Percentiles rank a stretch among this genome's conserved stretches.
Evolutionary conservation across 35 echinoderm and acorn worm species (phyloP).

Genomic region (Diadema setosum): DNA sequence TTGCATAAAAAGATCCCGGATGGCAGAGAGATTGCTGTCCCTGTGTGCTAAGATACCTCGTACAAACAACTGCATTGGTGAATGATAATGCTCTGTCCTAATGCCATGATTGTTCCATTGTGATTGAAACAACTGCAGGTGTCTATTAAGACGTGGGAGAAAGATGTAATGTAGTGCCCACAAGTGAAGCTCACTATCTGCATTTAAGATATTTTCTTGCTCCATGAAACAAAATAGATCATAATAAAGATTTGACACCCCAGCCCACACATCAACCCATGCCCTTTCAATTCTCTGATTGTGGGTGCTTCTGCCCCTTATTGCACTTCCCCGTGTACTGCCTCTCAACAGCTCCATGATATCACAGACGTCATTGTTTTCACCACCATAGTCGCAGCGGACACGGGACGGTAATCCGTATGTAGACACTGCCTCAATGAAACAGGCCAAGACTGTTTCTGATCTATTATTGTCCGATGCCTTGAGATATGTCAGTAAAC

Average conservation of each 20-base stretch:
- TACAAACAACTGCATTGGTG: conserved; percentile 1
- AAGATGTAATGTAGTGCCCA: conserved; percentile 19
- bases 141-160: not conserved
- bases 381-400: conserved; percentile 13
- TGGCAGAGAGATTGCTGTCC: not conserved
- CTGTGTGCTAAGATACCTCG: not conserved
- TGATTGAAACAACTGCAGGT: not conserved
- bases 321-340: not conserved
- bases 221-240: conserved; percentile 45
- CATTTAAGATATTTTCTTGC: not conserved
- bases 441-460: not conserved
- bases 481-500: not conserved
- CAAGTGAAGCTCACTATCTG: conserved; percentile 20
- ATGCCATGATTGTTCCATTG: conserved; percentile 13
- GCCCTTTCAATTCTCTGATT: conserved; percentile 44
- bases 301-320: conserved; percentile 37
- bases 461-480: conserved; percentile 31
- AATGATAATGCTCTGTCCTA: not conserved
- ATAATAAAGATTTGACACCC: conserved; percentile 46
- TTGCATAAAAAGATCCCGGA: not conserved
- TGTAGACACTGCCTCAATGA: not conserved
- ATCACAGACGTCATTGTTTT: conserved; percentile 49
- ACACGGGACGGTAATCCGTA: conserved; percentile 36
- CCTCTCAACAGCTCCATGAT: conserved; percentile 21
- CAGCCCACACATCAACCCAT: no score